Evolutionary conservation across 2,888 invertebrate species (phyloP).

Genomic region (Pilophorus perplexus): DNA sequence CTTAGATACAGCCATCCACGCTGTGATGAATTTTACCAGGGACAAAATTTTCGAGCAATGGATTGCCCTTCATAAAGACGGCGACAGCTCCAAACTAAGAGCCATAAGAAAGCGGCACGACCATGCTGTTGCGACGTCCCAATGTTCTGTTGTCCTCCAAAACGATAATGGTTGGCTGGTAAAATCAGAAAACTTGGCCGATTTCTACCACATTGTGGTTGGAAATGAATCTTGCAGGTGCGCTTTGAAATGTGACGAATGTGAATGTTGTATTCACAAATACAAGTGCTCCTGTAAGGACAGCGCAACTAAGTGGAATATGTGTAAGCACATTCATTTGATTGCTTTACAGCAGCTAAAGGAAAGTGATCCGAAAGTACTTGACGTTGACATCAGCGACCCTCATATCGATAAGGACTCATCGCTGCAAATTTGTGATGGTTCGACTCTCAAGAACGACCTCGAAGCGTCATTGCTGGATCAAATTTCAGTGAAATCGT

Average conservation of each 20-base stretch:
- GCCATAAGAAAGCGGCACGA: constrained; percentile 10
- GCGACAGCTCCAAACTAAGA: neutral
- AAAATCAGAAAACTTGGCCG: neutral
- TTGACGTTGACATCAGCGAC: no score
- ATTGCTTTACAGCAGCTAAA: no score
- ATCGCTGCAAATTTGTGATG: no score
- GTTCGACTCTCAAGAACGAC: no score
- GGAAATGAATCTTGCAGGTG: no score
- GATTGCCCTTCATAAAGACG: neutral
- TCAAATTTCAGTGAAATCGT: no score
- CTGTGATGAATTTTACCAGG: constrained; percentile 38
- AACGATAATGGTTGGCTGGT: neutral
- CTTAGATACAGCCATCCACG: constrained; percentile 44
- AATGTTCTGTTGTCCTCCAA: neutral
- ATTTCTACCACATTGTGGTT: neutral
- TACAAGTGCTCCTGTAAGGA: constrained; percentile 41
- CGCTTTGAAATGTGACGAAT: constrained; percentile 20
- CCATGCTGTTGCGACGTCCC: neutral
- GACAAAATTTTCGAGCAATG: neutral
- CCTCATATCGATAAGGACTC: no score
- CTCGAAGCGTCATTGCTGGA: no score
- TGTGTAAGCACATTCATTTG: constrained; percentile 44
- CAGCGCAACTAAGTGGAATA: constrained; percentile 36
- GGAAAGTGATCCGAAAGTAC: no score
- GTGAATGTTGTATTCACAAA: constrained; percentile 38